A percentile compares a stretch with the other conserved stretches of the same genome.
These are phyloP conservation scores for Uria aalge DNA, from an alignment of 2,113 vertebrate genomes.

Conservation along the genomic window DNA sequence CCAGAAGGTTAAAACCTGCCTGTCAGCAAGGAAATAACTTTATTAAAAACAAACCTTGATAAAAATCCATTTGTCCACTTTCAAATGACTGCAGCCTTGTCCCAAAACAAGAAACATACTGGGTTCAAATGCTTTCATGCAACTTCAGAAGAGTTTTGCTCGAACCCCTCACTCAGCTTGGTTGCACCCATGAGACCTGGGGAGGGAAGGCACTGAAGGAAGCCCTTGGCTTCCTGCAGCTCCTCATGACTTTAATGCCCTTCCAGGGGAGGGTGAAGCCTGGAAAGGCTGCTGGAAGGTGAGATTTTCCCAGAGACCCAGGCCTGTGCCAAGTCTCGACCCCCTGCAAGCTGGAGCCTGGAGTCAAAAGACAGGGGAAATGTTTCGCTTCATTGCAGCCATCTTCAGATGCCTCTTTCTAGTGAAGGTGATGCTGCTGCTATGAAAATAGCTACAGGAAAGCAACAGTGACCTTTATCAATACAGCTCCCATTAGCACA, in stretches of 20 bases:
- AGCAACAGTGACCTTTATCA: neutral
- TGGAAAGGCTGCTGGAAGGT: neutral
- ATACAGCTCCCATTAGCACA: neutral
- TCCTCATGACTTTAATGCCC: neutral
- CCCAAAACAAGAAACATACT: neutral
- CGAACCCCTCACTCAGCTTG: neutral
- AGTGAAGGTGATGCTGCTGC: neutral
- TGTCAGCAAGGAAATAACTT: constrained; percentile 65
- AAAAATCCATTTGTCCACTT: constrained; percentile 50
- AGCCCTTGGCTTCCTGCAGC: neutral
- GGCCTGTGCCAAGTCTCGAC: neutral
- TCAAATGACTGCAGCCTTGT: constrained; percentile 4
- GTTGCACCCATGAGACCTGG: neutral
- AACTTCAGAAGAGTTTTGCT: neutral
- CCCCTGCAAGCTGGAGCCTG: neutral
- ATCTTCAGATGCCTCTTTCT: neutral
- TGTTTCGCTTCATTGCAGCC: neutral
- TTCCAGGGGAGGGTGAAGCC: neutral
- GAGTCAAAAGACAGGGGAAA: neutral
- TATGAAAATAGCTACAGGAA: neutral
- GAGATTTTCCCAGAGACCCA: neutral
- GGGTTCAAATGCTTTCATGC: neutral
- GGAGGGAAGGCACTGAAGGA: neutral
- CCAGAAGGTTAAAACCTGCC: constrained; percentile 63
- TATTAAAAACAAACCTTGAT: constrained; percentile 57